phyloP scores from a whole-genome alignment of 1,140 invertebrate genomes.

The Drosophila virilis region DNA sequence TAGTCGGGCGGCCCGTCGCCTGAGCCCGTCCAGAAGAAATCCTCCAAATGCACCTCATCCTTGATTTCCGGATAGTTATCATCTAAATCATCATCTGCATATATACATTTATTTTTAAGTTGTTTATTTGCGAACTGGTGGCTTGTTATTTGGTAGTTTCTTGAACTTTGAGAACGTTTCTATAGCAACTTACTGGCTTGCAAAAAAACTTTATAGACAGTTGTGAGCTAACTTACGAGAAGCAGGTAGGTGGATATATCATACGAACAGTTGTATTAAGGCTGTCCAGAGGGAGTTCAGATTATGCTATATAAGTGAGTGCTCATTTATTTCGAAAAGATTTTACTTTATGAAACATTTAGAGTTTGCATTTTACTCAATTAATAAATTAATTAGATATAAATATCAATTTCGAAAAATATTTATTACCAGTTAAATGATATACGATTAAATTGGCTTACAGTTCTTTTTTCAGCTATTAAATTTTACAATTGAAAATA shows the following conservation, averaged over 20 bases:
- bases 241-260: background rate
- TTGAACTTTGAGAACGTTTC: conserved; percentile 71
- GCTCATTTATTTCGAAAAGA: too few relatives aligned
- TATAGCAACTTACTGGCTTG: conserved; percentile 62
- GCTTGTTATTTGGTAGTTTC: conserved; percentile 59
- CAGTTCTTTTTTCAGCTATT: too few relatives aligned
- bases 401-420: too few relatives aligned
- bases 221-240: conserved; percentile 5
- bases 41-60: conserved; percentile 88
- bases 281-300: background rate
- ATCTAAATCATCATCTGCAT: conserved; percentile 63
- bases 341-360: too few relatives aligned
- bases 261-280: background rate
- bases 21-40: conserved; percentile 94
- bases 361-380: too few relatives aligned
- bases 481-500: too few relatives aligned
- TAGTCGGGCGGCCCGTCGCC: conserved; percentile 88
- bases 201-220: conserved; percentile 52
- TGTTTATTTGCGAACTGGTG: conserved; percentile 29
- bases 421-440: too few relatives aligned
- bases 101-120: background rate
- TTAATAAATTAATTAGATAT: too few relatives aligned
- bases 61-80: conserved; percentile 85
- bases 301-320: background rate
- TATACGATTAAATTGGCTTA: too few relatives aligned